Base-by-base conservation (phyloP, 2,113 vertebrate species). In the Platichthys flesus region DNA sequence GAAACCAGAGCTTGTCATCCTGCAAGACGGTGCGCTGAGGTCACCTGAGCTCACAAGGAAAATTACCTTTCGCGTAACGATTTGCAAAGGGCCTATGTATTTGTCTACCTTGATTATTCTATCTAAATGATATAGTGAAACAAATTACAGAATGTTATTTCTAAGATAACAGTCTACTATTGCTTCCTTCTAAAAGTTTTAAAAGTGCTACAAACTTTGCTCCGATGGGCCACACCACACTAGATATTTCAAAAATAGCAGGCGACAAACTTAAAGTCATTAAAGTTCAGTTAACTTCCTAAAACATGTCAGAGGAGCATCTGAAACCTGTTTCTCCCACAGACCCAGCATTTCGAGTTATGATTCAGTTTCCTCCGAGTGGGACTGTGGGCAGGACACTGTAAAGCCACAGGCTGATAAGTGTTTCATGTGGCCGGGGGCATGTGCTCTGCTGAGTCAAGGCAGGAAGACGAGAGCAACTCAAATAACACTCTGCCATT, bases 281-380 rank as follows among this genome's bases (percentile, higher is more conserved):
- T 42, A 21, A 54, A 51, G 24, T 59, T 5, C 35, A 35, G 1
- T 35, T 5, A 56, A 55, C 12, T 26, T 37, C 12, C 6, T 4
- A 15, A 6, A 56, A 56, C 24, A 31, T 37, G 23, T 18, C 47
- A 51, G 45, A 47, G 45, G 45, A 47, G 45, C 15, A 47, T 47
- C 45, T 47, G 56, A 10, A 47, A 78, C 49, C 59, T 55, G 40
- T 69, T 62, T 77, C 31, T 76, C 59, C 82, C 45, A 63, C 45
- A 79, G 55, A 73, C 37, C 59, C 58, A 71, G 60, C 67, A 54
- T 85, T 88, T 66, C 51, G 49, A 77, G 72, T 57, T 83, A 86
- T 93, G 92, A 94, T 89, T 94, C 90, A 93, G 75, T 91, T 93
- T 94, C 92, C 91, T 91, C 81, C 89, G 76, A 80, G 67, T 83